phyloP scores from a whole-genome alignment of 2,888 invertebrate genomes.

The Platycheirus albimanus region DNA sequence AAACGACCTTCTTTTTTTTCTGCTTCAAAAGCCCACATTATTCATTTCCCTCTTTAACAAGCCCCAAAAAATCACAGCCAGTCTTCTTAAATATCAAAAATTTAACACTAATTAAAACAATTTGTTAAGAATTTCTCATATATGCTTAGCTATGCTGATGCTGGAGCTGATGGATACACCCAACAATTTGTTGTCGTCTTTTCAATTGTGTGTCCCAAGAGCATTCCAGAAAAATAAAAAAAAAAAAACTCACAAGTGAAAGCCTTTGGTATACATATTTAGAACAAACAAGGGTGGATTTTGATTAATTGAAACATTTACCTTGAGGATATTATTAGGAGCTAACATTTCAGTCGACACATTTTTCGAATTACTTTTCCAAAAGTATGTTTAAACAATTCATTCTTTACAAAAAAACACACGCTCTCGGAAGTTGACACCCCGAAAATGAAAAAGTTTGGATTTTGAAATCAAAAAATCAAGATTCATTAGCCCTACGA shows the following conservation, averaged over 20 bases:
- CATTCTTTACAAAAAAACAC: too few relatives aligned
- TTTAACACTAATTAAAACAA: slow-evolving; percentile 24
- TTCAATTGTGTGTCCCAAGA: neutral
- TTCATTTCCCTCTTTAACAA: neutral
- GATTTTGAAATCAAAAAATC: too few relatives aligned
- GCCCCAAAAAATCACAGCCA: slow-evolving; percentile 14
- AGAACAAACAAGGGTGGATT: neutral
- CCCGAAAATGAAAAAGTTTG: too few relatives aligned
- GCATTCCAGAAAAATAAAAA: neutral
- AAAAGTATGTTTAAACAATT: neutral
- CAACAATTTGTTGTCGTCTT: neutral
- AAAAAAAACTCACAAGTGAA: neutral
- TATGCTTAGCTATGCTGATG: neutral
- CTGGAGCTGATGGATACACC: neutral
- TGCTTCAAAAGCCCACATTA: neutral
- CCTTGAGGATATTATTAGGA: neutral
- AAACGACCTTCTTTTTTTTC: neutral
- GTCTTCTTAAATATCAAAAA: slow-evolving; percentile 4
- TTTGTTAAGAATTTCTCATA: slow-evolving; percentile 5
- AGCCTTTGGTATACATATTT: neutral
- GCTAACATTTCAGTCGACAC: neutral
- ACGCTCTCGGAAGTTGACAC: too few relatives aligned
- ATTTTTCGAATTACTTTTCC: slow-evolving; percentile 23
- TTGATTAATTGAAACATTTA: slow-evolving; percentile 29
- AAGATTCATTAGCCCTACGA: too few relatives aligned